Percentiles rank a stretch among this genome's conserved stretches.
Evolutionary conservation across 1,140 invertebrate genomes (phyloP).

Genomic region (Orius insidiosus): DNA sequence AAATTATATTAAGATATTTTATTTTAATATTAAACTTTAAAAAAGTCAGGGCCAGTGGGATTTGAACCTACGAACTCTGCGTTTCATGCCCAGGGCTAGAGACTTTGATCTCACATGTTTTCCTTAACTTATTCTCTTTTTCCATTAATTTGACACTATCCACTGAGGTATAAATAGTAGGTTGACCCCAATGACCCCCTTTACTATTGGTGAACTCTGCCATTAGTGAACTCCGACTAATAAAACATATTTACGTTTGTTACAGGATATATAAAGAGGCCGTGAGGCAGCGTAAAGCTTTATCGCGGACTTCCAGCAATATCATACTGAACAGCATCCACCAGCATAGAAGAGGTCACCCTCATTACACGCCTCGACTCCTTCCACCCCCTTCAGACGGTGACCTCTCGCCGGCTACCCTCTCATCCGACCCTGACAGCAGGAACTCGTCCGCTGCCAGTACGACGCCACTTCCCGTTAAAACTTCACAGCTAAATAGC

Average conservation of each 20-base stretch:
- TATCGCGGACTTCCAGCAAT: constrained; percentile 62
- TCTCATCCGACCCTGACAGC: constrained; percentile 8
- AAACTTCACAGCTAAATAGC: constrained; percentile 6
- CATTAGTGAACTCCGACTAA: too few relatives aligned
- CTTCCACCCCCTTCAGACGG: constrained; percentile 50
- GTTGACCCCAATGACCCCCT: neutral
- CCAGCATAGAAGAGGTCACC: constrained; percentile 43
- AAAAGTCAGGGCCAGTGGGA: too few relatives aligned
- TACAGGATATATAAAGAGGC: constrained; percentile 64
- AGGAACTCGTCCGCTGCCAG: constrained; percentile 10
- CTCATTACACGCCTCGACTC: constrained; percentile 43
- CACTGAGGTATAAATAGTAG: too few relatives aligned
- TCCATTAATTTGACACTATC: too few relatives aligned
- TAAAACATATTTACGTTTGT: too few relatives aligned
- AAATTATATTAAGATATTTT: too few relatives aligned
- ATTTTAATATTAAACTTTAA: too few relatives aligned
- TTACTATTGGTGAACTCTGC: neutral
- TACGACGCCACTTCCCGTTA: constrained; percentile 5
- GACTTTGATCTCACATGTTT: too few relatives aligned
- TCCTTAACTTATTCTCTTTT: too few relatives aligned
- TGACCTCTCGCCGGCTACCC: neutral
- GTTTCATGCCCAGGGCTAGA: too few relatives aligned
- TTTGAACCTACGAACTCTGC: too few relatives aligned
- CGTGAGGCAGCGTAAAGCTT: constrained; percentile 66
- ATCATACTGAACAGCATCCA: constrained; percentile 66